These are phyloP conservation scores for Pachyramphus minor DNA, from an alignment of 2,113 vertebrate genomes.

Conservation along the genomic window DNA sequence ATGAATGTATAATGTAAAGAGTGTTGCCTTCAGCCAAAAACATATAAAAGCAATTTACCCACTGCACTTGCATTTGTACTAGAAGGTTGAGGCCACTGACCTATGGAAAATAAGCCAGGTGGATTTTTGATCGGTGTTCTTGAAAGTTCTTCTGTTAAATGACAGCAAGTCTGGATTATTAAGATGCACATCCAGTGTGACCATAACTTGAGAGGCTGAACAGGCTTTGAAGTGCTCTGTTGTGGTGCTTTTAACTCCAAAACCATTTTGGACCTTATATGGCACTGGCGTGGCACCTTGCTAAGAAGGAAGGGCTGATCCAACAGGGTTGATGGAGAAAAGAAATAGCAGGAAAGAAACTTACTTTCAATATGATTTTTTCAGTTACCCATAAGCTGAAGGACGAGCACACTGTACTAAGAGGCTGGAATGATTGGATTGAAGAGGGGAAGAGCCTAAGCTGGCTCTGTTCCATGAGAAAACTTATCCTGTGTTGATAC, in stretches of 20 bases:
- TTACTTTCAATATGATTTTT: background rate
- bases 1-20: background rate
- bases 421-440: background rate
- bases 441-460: background rate
- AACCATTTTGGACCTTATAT: background rate
- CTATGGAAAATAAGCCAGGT: background rate
- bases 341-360: background rate
- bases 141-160: background rate
- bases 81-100: background rate
- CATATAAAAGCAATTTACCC: background rate
- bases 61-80: background rate
- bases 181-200: rapidly evolving
- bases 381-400: background rate
- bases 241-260: background rate
- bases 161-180: background rate
- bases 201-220: background rate
- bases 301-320: background rate
- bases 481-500: background rate
- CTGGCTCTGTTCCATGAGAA: background rate
- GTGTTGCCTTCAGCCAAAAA: background rate
- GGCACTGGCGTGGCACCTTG: background rate
- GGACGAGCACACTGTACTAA: rapidly evolving
- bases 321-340: background rate
- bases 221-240: background rate
- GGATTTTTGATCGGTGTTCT: background rate